Conservation (phyloP, 2,113 vertebrate genomes). For the Hippoglossus stenolepis region DNA sequence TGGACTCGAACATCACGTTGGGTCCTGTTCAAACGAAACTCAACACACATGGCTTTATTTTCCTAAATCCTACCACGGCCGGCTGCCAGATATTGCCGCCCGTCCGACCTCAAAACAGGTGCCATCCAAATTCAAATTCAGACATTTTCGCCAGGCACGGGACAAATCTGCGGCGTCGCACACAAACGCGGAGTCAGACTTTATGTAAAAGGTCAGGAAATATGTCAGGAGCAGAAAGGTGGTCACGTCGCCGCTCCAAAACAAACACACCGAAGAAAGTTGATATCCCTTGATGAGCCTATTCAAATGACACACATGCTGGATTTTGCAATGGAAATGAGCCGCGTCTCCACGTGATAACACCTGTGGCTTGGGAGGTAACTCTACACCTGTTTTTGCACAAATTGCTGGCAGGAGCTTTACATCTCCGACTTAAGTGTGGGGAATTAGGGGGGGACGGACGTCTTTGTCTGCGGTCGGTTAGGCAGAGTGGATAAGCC, state of each 20-base stretch:
- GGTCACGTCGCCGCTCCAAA: conserved; percentile 21
- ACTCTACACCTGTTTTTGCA: conserved; percentile 53
- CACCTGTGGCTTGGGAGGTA: conserved; percentile 69
- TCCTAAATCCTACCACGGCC: background rate
- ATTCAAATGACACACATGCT: conserved; percentile 64
- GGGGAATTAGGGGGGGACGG: conserved; percentile 15
- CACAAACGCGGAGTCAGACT: background rate
- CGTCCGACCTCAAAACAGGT: conserved; percentile 13
- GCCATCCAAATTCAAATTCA: conserved; percentile 13
- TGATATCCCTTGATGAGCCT: conserved; percentile 41
- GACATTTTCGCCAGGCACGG: background rate
- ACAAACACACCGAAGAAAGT: conserved; percentile 48
- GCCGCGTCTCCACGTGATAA: conserved; percentile 36
- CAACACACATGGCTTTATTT: conserved; percentile 18
- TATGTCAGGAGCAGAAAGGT: conserved; percentile 3
- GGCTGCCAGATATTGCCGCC: background rate
- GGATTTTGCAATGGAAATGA: conserved; percentile 73
- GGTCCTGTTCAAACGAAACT: conserved; percentile 22
- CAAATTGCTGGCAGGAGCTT: conserved; percentile 56
- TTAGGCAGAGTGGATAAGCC: conserved; percentile 54
- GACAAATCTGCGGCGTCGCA: background rate
- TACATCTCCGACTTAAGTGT: conserved; percentile 49
- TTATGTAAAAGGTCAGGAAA: conserved; percentile 37
- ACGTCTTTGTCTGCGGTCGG: conserved; percentile 57
- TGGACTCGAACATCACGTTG: conserved; percentile 29